Base-by-base conservation (phyloP, 2,113 vertebrate species). In the Saimiri boliviensis region DNA sequence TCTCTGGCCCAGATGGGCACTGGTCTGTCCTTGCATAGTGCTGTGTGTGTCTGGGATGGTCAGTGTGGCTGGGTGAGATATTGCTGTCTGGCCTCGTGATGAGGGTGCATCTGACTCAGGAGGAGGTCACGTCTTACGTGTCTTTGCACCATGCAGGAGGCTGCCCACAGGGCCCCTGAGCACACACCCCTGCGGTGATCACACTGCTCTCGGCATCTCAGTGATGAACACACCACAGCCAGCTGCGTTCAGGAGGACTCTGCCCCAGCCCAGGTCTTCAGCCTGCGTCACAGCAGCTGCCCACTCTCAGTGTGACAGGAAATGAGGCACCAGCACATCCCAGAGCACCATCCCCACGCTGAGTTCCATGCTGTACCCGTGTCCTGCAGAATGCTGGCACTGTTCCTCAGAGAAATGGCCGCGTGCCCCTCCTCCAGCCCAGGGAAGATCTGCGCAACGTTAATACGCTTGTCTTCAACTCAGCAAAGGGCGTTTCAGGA, bases 171-270 rank as follows among this genome's bases (percentile, higher is more conserved):
- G 27, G 37, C 37, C 37, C 13, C 82, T 63, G 16, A 56, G 42
- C 30, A 42, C 32, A 0, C 5, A 2, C 20, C 66, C 12, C 21
- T 47, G 20, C 5, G 3, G 17, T 35, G 10, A 5, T 30, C 32
- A 8, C 21, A 17, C 14, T 54, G 11, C 30, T 0, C 0, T 9
- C 5, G 20, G 9, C 70, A 14, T 17, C 21, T 37, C 8, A 13
- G 54, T 16, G 21, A n/a, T 27, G 10, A 17, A 3, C 2, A 30
- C 4, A 10, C 2, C 40, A 37, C 16, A 3, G 14, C 11, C 91
- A 23, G 3, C 12, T 52, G 54, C 3, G 21, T 14, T n/a, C 6
- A 17, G 17, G 35, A 19, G 8, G 6, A 3, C 25, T 14, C 16
- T 4, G 6, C 9, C 17, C 10, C 56, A 56, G 60, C 73, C 56